A percentile compares a stretch with the other conserved stretches of the same genome.
phyloP scores from a whole-genome alignment of 1,140 invertebrate species.

The Zaprionus ghesquierei region DNA sequence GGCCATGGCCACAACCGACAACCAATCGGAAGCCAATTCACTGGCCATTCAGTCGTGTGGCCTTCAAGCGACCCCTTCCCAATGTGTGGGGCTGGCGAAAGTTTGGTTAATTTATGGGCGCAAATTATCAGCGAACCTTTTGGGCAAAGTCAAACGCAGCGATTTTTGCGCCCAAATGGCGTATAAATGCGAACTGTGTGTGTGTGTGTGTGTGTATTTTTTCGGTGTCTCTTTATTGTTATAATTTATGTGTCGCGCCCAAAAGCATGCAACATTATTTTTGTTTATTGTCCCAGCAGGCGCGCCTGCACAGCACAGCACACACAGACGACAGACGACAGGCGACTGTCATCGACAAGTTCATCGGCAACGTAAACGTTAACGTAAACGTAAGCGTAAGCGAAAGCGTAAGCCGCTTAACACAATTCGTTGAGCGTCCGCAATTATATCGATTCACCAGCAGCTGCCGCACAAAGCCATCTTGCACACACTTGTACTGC shows the following conservation, averaged over 20 bases:
- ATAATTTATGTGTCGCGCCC: conserved; percentile 69
- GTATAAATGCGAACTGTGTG: conserved; percentile 56
- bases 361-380: neutral
- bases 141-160: conserved; percentile 60
- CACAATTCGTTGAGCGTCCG: neutral
- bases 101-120: conserved; percentile 59
- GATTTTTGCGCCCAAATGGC: conserved; percentile 49
- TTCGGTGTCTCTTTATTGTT: conserved; percentile 62
- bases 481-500: conserved; percentile 2
- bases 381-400: no score
- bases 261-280: conserved; percentile 55
- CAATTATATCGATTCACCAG: conserved; percentile 27
- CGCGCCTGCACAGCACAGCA: no score
- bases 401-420: conserved; percentile 31
- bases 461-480: neutral
- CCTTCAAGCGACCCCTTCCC: neutral
- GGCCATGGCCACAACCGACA: conserved; percentile 1
- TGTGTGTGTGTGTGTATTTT: conserved; percentile 22
- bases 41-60: conserved; percentile 15
- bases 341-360: conserved; percentile 53
- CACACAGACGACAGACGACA: no score
- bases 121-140: conserved; percentile 56
- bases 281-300: conserved; percentile 57
- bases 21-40: conserved; percentile 35
- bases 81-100: conserved; percentile 3